Evolutionary conservation across 2,113 vertebrate genomes (phyloP).

Genomic region (Pristiophorus japonicus): DNA sequence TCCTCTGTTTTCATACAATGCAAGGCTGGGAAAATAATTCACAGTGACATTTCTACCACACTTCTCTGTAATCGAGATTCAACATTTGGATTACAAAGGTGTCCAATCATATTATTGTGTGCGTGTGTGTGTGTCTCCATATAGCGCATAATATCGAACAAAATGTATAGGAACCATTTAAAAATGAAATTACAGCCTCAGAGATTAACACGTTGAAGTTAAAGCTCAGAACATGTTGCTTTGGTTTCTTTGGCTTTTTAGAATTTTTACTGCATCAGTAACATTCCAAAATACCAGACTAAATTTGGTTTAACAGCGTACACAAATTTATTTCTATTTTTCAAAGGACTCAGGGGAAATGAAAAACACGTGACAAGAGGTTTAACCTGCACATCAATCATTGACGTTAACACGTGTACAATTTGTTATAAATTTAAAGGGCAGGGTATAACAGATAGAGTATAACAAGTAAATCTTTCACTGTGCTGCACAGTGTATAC

Average conservation of each 20-base stretch:
- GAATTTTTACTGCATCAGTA: neutral
- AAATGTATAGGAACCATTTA: neutral
- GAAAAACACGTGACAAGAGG: neutral
- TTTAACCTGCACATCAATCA: neutral
- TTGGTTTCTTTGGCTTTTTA: neutral
- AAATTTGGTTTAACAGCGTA: neutral
- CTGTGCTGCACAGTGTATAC: too few species aligned
- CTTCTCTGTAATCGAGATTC: neutral
- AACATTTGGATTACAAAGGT: neutral
- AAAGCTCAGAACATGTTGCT: neutral
- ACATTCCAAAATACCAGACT: neutral
- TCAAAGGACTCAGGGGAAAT: neutral
- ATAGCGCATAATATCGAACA: too few species aligned
- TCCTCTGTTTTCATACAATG: too few species aligned
- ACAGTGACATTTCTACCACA: neutral
- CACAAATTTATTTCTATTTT: neutral
- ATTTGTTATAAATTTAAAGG: neutral
- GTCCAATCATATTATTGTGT: neutral
- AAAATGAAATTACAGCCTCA: neutral
- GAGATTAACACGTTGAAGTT: neutral
- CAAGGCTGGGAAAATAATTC: too few species aligned
- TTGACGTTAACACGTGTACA: neutral
- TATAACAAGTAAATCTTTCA: neutral
- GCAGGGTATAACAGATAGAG: neutral
- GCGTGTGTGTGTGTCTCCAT: neutral